A percentile compares a stretch with the other conserved stretches of the same genome.
phyloP scores from a whole-genome alignment of 2,888 invertebrate genomes.

The Branchipolynoe longqiensis region DNA sequence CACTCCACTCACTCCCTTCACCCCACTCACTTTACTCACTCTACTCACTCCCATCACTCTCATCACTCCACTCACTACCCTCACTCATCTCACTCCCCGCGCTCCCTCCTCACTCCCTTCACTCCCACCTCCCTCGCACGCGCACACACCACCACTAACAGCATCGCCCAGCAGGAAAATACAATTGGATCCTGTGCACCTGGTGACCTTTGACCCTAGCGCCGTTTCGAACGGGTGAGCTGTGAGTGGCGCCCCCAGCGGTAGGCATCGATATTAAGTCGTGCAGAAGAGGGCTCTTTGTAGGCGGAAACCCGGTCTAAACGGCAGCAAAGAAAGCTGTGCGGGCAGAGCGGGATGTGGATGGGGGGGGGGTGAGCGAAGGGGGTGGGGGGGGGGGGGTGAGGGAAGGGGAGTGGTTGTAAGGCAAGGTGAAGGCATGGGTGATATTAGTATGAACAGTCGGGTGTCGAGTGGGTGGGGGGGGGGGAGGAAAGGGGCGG shows the following conservation, averaged over 20 bases:
- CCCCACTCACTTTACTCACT: no score
- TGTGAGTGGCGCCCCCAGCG: conserved; percentile 27
- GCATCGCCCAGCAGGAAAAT: background rate
- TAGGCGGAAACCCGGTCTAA: background rate
- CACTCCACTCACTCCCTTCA: background rate
- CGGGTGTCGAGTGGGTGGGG: no score
- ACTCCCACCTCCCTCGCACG: background rate
- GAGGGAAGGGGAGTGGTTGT: background rate
- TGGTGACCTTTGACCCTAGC: conserved; percentile 38
- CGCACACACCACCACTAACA: no score
- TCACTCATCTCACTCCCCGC: background rate
- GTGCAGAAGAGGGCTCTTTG: background rate
- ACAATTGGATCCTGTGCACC: conserved; percentile 15
- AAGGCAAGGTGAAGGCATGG: no score
- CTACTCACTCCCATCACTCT: background rate
- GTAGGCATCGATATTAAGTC: conserved; percentile 16
- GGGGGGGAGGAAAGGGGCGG: no score
- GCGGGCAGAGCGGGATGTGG: no score
- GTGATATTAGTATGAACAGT: no score
- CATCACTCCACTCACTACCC: background rate
- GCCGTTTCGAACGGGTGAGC: conserved; percentile 24
- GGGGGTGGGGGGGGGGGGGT: background rate
- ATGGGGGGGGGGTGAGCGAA: background rate
- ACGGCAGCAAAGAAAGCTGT: conserved; percentile 9
- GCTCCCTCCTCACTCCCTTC: background rate